phyloP scores from a whole-genome alignment of 1,140 invertebrate species.

The Drosophila nigrodunni region DNA sequence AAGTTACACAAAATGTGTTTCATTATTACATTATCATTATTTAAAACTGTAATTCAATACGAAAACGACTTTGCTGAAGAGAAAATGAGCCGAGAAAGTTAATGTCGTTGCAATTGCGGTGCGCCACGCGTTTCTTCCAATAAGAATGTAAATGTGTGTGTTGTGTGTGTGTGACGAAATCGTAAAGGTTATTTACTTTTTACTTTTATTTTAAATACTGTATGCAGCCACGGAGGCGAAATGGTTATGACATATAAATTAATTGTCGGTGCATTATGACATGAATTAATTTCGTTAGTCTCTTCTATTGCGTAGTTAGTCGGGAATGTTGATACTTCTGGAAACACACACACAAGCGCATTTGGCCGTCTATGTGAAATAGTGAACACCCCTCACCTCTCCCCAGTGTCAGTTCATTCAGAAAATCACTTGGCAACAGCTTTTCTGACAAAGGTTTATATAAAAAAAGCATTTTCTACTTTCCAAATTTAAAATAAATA shows the following conservation, averaged over 20 bases:
- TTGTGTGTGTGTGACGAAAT: slow-evolving; percentile 62
- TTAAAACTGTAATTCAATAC: slow-evolving; percentile 40
- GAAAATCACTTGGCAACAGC: slow-evolving; percentile 64
- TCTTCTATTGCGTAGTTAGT: slow-evolving; percentile 3
- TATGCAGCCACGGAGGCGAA: neutral
- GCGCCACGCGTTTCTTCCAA: slow-evolving; percentile 73
- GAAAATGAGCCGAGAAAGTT: slow-evolving; percentile 36
- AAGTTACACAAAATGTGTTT: slow-evolving; percentile 48
- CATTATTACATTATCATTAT: slow-evolving; percentile 3
- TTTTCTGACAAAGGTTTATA: slow-evolving; percentile 8
- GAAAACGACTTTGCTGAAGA: slow-evolving; percentile 48
- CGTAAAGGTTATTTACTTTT: slow-evolving; percentile 36
- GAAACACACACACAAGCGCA: slow-evolving; percentile 31
- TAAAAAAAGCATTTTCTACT: slow-evolving; percentile 1
- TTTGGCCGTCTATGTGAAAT: slow-evolving; percentile 42
- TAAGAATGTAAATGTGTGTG: slow-evolving; percentile 26
- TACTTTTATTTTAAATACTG: neutral
- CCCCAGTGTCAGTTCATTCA: slow-evolving; percentile 30
- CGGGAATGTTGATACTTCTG: slow-evolving; percentile 61
- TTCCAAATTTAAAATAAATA: neutral
- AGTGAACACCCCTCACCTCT: slow-evolving; percentile 17
- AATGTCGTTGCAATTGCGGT: slow-evolving; percentile 13
- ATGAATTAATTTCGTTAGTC: slow-evolving; percentile 3
- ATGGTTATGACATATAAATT: neutral
- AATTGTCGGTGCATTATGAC: neutral